phyloP scores from a whole-genome alignment of 2,888 invertebrate genomes.

The Phymatocera aterrima region DNA sequence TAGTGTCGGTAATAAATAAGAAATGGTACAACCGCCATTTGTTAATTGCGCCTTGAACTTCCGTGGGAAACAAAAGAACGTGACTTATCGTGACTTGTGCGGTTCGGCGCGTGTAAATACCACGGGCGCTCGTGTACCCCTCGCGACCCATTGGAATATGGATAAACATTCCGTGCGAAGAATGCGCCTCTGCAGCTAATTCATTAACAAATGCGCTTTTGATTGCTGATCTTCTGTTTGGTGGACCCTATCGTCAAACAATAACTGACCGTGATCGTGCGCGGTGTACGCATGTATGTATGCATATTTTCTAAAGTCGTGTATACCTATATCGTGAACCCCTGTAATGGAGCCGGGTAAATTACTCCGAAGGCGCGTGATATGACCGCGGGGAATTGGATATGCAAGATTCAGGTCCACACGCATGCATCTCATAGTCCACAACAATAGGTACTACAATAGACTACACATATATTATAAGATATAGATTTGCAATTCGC shows the following conservation, averaged over 20 bases:
- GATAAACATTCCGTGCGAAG: no score
- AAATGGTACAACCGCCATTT: conserved; percentile 21
- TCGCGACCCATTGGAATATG: no score
- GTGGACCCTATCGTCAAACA: no score
- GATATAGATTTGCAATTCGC: conserved; percentile 33
- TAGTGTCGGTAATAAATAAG: conserved; percentile 11
- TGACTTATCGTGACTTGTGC: conserved; percentile 1
- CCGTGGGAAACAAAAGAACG: conserved; percentile 21
- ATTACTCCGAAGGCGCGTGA: neutral
- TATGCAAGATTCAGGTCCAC: neutral
- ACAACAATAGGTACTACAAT: no score
- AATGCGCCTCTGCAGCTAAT: no score
- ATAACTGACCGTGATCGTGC: no score
- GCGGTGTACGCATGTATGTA: neutral
- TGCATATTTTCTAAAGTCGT: neutral
- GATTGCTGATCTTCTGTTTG: no score
- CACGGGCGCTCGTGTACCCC: neutral
- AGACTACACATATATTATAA: neutral
- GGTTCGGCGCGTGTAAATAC: neutral
- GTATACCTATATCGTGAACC: neutral
- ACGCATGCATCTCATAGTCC: neutral
- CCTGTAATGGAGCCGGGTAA: neutral
- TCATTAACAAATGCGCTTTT: no score
- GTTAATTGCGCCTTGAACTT: conserved; percentile 31
- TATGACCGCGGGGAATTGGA: conserved; percentile 2